Evolutionary conservation across 2,797 vertebrate genomes (phyloP), one percentile per base, ranked within the genome.

Genomic region (Diglossa cyanea): DNA sequence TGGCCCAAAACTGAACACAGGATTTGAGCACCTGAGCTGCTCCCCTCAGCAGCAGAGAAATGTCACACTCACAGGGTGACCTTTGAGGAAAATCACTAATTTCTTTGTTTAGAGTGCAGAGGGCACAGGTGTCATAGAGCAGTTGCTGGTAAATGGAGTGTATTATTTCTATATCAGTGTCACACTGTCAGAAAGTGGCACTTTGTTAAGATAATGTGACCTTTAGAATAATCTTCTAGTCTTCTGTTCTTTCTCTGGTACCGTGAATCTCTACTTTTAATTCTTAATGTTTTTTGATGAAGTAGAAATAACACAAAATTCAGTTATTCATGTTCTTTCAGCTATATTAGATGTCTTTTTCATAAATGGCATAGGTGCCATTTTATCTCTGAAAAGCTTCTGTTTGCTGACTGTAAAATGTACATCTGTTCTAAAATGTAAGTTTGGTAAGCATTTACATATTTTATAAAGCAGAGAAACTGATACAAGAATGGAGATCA

Each of bases 201-300:
- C 97, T 98, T 98, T 95, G 97, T 98, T 98, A 97, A 97, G 97
- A 96, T 98, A 98, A 97, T 96, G 95, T 98, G 97, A 98, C 97
- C 98, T 98, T 98, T 98, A 97, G 86, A 97, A 97, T 97, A 58
- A 92, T 97, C 95, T 90, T 91, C 93, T 88, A 95, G 88, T 91
- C 87, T 97, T 97, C 97, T 92, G 58, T 94, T 95, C 42, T 92
- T 44, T 94, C 90, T 95, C 91, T 91, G 86, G 72, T 96, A 68
- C 68, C 23, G 42, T 63, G 95, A 90, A 77, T 96, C 94, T 97
- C 81, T 95, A 3, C 74, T 96, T 96, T 93, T 72, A 96, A 97
- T 97, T 97, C 92, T 86, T 93, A 87, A 79, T 92, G 67, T 50
- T 96, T 93, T 96, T 82, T 5, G 37, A 90, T 93, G 92, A 93